Conservation (phyloP, 2,888 invertebrate genomes). For the Drosophila gaucha region DNA sequence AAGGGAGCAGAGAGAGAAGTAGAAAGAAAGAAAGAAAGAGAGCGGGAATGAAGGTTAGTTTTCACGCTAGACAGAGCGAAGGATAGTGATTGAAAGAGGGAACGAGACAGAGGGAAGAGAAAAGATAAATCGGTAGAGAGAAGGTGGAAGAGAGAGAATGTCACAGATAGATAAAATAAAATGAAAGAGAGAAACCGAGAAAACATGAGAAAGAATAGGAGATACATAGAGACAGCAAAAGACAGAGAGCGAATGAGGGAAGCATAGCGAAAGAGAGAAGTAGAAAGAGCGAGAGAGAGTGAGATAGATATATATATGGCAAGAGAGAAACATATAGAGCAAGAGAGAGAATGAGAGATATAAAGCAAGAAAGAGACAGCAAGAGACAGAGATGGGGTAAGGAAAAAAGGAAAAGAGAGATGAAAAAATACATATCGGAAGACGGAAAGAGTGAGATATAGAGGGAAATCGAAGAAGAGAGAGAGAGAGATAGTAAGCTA, state of each 20-base stretch:
- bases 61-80: background rate
- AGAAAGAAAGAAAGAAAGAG: background rate
- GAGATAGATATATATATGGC: background rate
- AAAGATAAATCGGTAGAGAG: no score
- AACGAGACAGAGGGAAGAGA: background rate
- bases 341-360: background rate
- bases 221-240: no score
- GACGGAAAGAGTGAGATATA: no score
- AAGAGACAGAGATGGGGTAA: background rate
- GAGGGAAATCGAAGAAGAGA: background rate
- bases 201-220: no score
- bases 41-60: background rate
- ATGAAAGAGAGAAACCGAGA: no score
- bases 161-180: no score
- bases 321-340: background rate
- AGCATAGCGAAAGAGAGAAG: background rate
- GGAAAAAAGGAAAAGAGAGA: no score
- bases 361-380: background rate
- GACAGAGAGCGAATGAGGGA: background rate
- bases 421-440: no score
- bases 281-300: background rate
- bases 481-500: background rate
- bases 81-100: background rate
- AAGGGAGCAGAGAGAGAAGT: background rate
- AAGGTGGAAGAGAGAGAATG: background rate